Evolutionary conservation across 2,797 vertebrate genomes (phyloP), one percentile per base, ranked within the genome.

Genomic region (Chiroxiphia lanceolata): DNA sequence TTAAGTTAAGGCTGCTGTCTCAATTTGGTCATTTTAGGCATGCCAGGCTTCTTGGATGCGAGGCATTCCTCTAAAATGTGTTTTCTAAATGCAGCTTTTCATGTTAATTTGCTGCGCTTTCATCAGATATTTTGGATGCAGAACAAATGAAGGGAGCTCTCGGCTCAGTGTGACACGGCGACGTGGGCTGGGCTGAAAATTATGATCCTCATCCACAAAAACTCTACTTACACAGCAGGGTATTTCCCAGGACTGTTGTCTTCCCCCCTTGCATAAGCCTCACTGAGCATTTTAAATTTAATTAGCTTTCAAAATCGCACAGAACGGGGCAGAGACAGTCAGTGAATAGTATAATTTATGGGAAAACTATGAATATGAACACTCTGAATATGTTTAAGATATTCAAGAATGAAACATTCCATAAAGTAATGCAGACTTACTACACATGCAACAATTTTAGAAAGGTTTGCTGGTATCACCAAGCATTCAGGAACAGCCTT

Each of bases 21-120:
- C 96, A 95, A 97, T 97, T 97, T 96, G 94, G 94, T 95, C 96
- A 96, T 97, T 98, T 97, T 97, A 97, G 96, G 96, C 95, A 96
- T 93, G 96, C 96, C 97, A 96, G 92, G 93, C 97, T 97, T 95
- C 95, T 84, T 89, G 87, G 92, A 96, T 97, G 89, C 63, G 69
- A 97, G 81, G 94, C 92, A 95, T 96, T 97, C 91, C 79, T 96
- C 93, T 93, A 75, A 97, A 96, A 97, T 96, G 79, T 81, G 92
- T 82, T 90, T 93, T 85, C 90, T 74, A 97, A 97, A 91, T 85
- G 87, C 61, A 96, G 94, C 82, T 93, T 95, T 96, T 95, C 92
- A 94, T 94, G 89, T 80, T 96, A 96, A 96, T 95, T 96, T 96
- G 93, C 75, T 92, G 84, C 40, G 83, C 92, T 93, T 90, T 87